Evolutionary conservation across 92 coral and sea anemone genomes (phyloP).

Genomic region (Micromussa lordhowensis): DNA sequence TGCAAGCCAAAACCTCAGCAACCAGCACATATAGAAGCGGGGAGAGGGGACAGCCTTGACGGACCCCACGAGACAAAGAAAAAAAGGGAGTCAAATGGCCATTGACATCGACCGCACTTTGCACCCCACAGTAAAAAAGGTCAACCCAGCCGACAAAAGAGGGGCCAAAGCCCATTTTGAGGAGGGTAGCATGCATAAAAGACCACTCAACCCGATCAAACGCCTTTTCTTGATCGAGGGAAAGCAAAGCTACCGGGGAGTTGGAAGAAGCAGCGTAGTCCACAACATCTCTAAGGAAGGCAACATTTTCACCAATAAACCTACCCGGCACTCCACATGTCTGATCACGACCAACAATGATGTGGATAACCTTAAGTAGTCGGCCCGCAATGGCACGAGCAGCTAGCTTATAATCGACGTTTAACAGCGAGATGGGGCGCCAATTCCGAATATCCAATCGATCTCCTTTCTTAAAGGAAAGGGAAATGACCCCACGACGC

Average conservation of each 20-base stretch:
- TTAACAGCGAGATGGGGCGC: background rate
- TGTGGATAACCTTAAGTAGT: background rate
- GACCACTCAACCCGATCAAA: slow-evolving; percentile 21
- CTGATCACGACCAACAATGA: slow-evolving; percentile 2
- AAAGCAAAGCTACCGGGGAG: background rate
- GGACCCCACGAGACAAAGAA: slow-evolving; percentile 21
- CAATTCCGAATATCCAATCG: background rate
- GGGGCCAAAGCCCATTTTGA: slow-evolving; percentile 18
- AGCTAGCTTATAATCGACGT: background rate
- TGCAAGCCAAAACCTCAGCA: slow-evolving; percentile 4
- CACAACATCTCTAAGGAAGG: slow-evolving; percentile 7
- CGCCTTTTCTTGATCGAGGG: slow-evolving; percentile 6
- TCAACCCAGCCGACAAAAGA: slow-evolving; percentile 29
- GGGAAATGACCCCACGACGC: background rate
- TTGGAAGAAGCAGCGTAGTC: background rate
- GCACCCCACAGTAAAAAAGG: slow-evolving; percentile 1
- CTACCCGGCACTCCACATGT: slow-evolving; percentile 28
- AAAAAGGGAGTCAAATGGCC: background rate
- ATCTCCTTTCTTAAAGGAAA: slow-evolving; percentile 1
- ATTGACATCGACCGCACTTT: slow-evolving; percentile 31
- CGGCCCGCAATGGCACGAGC: background rate
- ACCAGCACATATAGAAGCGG: slow-evolving; percentile 4
- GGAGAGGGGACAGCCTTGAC: slow-evolving; percentile 25
- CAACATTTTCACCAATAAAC: slow-evolving; percentile 13
- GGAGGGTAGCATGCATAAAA: background rate